Evolutionary conservation across 1,140 invertebrate genomes (phyloP), one percentile per base, ranked within the genome.

Genomic region (Saccostrea glomerata): DNA sequence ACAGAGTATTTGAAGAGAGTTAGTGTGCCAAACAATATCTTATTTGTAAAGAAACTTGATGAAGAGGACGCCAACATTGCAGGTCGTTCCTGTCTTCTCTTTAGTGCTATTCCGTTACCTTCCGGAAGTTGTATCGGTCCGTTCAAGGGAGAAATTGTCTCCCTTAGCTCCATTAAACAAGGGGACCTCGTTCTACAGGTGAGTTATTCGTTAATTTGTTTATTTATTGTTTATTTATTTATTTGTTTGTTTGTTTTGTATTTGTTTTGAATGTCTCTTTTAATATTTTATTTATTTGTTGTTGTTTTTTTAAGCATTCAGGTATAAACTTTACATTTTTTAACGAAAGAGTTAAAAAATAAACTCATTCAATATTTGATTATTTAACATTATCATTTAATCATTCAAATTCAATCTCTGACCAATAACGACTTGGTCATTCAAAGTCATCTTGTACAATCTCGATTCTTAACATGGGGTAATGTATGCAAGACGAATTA

Each of bases 101-200:
- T 92, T 84, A 92, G 91, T 25, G 91, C 91, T 17, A 93, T 92
- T 54, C 91, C 91, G 17, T 58, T 94, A 12, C 91, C 89, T 3
- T 91, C 92, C 30, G 93, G 92, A 6, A 90, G 91, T 11, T 89
- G 90, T 66, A 90, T 94, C 13, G 94, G 94, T 2, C 94, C 94
- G 2, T 94, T 92, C 60, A 87, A 88, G 84, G 92, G 92, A 40
- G 90, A 93, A 70, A 86, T 92, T 47, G 89, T 92, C 13, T 89
- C 91, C 17, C 89, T 92, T 2, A 92, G 92, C 66, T 89, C 89
- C 13, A 90, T 93, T 70, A 87, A 89, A n/a, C 91, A 92, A 63
- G 92, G 91, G 7, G 91, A 93, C 87, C 84, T 92, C 30, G 92
- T 93, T n/a, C 85, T 93, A 13, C 91, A 93, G 90, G 92, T 93